Conservation (phyloP, 2,888 invertebrate species). For the Seira musarum region DNA sequence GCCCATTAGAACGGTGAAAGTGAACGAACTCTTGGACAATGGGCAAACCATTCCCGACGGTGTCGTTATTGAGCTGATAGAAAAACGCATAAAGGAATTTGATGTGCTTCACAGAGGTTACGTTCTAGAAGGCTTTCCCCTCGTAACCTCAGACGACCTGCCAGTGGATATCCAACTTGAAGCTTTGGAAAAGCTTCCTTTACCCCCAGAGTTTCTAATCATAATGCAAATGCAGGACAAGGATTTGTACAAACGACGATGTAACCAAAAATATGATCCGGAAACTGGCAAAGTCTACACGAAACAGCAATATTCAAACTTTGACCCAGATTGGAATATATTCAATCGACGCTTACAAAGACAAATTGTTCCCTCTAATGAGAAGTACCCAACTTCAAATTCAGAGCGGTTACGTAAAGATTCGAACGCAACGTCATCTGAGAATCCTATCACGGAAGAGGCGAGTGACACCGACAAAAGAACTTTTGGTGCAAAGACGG, state of each 20-base stretch:
- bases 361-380: not conserved
- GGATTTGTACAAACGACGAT: slow-evolving; percentile 63
- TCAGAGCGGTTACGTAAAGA: no score
- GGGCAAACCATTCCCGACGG: slow-evolving; percentile 53
- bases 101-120: slow-evolving; percentile 75
- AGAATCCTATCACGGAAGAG: slow-evolving; percentile 30
- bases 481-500: not conserved
- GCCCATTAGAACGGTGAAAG: slow-evolving; percentile 21
- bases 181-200: slow-evolving; percentile 34
- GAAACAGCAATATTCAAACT: slow-evolving; percentile 52
- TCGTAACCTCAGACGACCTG: slow-evolving; percentile 74
- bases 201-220: slow-evolving; percentile 58
- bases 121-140: slow-evolving; percentile 79
- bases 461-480: slow-evolving; percentile 22
- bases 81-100: slow-evolving; percentile 55
- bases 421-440: no score
- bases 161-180: slow-evolving; percentile 57
- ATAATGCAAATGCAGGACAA: slow-evolving; percentile 65
- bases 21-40: slow-evolving; percentile 53
- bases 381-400: no score
- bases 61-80: slow-evolving; percentile 47
- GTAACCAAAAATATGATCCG: slow-evolving; percentile 62
- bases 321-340: slow-evolving; percentile 30
- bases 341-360: not conserved
- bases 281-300: slow-evolving; percentile 56